Evolutionary conservation across 1,140 invertebrate genomes (phyloP).

Genomic region (Epicauta chinensis): DNA sequence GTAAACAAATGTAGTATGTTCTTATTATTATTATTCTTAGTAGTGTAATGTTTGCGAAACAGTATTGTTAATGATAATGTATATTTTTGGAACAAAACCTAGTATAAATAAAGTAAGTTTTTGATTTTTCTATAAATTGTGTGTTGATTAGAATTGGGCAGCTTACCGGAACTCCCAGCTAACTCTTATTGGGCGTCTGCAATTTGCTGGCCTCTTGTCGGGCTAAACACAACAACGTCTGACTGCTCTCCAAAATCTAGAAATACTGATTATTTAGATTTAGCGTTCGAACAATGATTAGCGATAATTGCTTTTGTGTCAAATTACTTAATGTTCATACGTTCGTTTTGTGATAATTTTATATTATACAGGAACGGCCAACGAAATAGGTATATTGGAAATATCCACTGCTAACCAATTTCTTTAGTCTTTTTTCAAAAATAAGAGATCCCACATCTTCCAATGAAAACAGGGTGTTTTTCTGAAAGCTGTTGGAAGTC

Average conservation of each 20-base stretch:
- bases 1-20: constrained; percentile 16
- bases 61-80: constrained; percentile 13
- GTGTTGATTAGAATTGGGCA: neutral
- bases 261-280: constrained; percentile 9
- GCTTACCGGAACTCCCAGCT: neutral
- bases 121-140: constrained; percentile 10
- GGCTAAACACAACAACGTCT: constrained; percentile 28
- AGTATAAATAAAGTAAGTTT: constrained; percentile 5
- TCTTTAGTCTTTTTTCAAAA: too few species aligned
- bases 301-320: too few species aligned
- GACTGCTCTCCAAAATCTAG: constrained; percentile 35
- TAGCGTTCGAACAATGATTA: too few species aligned
- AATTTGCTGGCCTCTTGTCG: constrained; percentile 30
- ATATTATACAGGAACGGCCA: too few species aligned
- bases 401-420: too few species aligned
- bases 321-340: too few species aligned
- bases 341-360: too few species aligned
- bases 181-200: constrained; percentile 9
- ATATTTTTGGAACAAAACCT: constrained; percentile 5
- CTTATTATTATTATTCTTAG: neutral
- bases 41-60: constrained; percentile 2
- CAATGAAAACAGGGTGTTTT: too few species aligned
- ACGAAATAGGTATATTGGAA: too few species aligned
- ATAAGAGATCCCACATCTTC: too few species aligned
- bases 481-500: too few species aligned